Conservation (phyloP, 2,113 vertebrate species). For the Maccullochella peelii region DNA sequence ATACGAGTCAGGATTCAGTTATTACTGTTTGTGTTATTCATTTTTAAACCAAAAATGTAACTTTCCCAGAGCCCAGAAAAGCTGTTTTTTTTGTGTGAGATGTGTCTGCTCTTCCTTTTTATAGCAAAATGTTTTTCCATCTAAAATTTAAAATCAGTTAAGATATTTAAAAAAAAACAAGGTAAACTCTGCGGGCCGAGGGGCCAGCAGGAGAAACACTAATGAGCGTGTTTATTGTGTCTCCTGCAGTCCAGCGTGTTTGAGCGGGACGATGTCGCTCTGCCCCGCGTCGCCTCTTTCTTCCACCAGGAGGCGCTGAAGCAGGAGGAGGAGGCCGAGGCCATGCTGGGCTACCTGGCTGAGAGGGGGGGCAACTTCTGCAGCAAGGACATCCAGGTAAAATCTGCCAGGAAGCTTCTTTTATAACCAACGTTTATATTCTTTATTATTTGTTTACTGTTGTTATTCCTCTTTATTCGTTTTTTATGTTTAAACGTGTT, state of each 20-base stretch:
- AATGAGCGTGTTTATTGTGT: background rate
- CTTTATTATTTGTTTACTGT: background rate
- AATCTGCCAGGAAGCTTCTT: background rate
- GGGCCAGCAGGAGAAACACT: too few relatives aligned
- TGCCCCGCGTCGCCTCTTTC: conserved; percentile 82
- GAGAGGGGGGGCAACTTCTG: conserved; percentile 86
- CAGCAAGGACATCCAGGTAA: conserved; percentile 42
- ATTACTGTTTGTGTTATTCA: too few relatives aligned
- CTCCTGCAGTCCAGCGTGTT: conserved; percentile 82
- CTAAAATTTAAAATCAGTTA: too few relatives aligned
- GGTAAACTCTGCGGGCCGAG: too few relatives aligned
- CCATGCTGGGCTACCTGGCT: conserved; percentile 82
- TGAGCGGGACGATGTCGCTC: conserved; percentile 82
- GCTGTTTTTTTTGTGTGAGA: too few relatives aligned
- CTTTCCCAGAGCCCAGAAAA: too few relatives aligned
- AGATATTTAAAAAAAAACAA: too few relatives aligned
- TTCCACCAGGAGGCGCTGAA: conserved; percentile 81
- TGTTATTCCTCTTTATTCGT: background rate
- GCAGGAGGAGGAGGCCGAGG: conserved; percentile 80
- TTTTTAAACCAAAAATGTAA: too few relatives aligned
- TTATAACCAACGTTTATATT: background rate
- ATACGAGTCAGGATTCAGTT: too few relatives aligned
- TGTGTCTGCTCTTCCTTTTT: too few relatives aligned
- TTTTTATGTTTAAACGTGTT: background rate
- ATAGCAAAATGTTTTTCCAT: too few relatives aligned